Percentiles rank a stretch among this genome's conserved stretches.
Conservation (phyloP, 2,797 vertebrate species). For the Myotis vivesi region DNA sequence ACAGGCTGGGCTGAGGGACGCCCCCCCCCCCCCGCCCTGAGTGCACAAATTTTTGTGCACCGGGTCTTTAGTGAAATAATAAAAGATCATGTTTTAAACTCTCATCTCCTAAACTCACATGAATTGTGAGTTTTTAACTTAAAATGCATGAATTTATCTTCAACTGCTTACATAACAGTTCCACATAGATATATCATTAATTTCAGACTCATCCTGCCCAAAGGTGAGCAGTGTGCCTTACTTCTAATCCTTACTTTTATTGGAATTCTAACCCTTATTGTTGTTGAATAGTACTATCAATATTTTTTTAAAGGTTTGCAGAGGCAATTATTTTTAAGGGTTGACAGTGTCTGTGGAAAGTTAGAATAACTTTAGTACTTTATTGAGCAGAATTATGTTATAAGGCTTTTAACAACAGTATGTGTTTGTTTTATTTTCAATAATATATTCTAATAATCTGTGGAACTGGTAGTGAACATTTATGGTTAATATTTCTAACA, state of each 20-base stretch:
- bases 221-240: not conserved
- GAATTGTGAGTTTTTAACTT: not conserved
- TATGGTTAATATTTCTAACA: slow-evolving; percentile 54
- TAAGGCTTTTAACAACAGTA: not conserved
- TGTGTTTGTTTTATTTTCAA: slow-evolving; percentile 56
- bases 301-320: not conserved
- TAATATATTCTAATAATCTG: slow-evolving; percentile 48
- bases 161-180: not conserved
- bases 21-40: no score
- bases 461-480: slow-evolving; percentile 63
- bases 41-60: no score
- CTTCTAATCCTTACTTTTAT: not conserved
- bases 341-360: not conserved
- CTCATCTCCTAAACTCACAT: not conserved
- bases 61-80: not conserved
- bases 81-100: not conserved
- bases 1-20: no score
- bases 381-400: not conserved
- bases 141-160: not conserved
- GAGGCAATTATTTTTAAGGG: slow-evolving; percentile 7
- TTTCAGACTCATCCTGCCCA: not conserved
- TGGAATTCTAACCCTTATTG: not conserved
- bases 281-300: not conserved
- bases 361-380: not conserved
- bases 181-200: not conserved